Evolutionary conservation across 2,113 vertebrate genomes (phyloP).

Genomic region (Anolis sagrei): DNA sequence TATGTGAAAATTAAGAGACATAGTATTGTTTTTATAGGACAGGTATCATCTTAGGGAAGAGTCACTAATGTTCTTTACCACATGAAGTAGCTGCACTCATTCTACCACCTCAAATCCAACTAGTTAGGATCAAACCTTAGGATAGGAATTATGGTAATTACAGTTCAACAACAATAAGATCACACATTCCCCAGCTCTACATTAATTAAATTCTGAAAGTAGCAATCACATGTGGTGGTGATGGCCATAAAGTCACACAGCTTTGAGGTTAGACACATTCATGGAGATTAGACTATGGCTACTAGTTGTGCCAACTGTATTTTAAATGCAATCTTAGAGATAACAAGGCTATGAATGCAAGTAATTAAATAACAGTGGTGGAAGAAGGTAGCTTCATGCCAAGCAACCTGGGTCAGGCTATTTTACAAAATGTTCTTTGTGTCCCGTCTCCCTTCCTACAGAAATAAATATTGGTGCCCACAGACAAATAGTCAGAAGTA

Average conservation of each 20-base stretch:
- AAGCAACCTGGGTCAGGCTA: background rate
- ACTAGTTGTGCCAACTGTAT: background rate
- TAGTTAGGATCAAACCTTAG: too few relatives aligned
- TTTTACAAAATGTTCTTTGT: background rate
- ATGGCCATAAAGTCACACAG: background rate
- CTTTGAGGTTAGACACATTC: too few relatives aligned
- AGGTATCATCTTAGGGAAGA: background rate
- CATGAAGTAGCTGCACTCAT: background rate
- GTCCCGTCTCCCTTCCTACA: background rate
- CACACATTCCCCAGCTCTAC: too few relatives aligned
- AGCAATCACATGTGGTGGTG: background rate
- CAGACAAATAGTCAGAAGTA: background rate
- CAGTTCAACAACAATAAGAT: too few relatives aligned
- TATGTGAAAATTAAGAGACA: background rate
- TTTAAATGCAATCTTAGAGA: too few relatives aligned
- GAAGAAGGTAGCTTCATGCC: too few relatives aligned
- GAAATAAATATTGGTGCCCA: background rate
- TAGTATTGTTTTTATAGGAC: background rate
- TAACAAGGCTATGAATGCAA: background rate
- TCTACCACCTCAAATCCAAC: background rate
- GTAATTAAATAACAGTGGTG: background rate
- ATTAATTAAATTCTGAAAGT: background rate
- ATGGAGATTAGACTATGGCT: background rate
- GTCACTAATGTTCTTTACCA: background rate
- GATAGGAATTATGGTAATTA: too few relatives aligned